A percentile compares a stretch with the other conserved stretches of the same genome.
These are phyloP conservation scores for Pyrrhosoma nymphula DNA, from an alignment of 2,888 invertebrate genomes.

Conservation along the genomic window DNA sequence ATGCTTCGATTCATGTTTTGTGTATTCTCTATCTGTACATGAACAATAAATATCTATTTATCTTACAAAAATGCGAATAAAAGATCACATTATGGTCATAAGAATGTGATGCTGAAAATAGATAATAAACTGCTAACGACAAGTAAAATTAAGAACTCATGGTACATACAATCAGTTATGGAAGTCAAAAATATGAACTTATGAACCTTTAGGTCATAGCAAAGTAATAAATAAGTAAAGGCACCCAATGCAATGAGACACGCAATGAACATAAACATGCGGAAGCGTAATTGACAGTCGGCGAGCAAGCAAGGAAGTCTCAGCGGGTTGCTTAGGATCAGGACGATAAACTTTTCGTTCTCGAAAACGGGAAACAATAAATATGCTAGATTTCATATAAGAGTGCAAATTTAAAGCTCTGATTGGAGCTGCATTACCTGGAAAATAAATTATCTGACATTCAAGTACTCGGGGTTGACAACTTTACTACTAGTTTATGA, in stretches of 20 bases:
- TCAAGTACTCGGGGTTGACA: neutral
- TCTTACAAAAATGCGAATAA: no score
- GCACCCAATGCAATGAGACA: neutral
- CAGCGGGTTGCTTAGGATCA: neutral
- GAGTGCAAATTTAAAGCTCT: neutral
- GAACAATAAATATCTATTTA: no score
- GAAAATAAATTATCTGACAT: neutral
- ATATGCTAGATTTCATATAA: neutral
- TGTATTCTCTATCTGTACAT: no score
- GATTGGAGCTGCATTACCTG: neutral
- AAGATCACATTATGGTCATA: no score
- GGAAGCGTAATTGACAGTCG: neutral
- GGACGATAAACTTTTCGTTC: neutral
- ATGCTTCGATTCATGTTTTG: no score
- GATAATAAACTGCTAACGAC: no score
- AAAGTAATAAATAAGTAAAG: neutral
- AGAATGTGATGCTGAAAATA: no score
- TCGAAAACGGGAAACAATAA: neutral
- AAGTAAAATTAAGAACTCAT: no score
- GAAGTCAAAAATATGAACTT: constrained; percentile 4
- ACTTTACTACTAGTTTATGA: neutral
- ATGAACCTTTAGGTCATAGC: neutral
- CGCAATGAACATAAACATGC: neutral
- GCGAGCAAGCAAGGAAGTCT: neutral
- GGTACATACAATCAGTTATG: neutral